Percentiles rank a stretch among this genome's conserved stretches.
Evolutionary conservation across 2,888 invertebrate species (phyloP).

Genomic region (Terebella lapidaria): DNA sequence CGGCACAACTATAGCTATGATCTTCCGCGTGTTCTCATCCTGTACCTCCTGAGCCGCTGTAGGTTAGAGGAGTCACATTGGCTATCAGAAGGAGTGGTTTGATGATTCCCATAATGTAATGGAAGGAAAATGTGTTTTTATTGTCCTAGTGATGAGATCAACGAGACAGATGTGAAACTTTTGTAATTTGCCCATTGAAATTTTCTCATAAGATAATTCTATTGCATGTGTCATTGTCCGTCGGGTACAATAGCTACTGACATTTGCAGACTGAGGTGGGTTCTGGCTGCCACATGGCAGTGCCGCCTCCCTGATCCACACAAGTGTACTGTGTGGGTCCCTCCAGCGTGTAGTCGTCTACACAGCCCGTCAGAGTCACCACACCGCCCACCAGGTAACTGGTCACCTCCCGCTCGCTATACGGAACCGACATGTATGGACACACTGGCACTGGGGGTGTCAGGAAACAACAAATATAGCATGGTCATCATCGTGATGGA

Average conservation of each 20-base stretch:
- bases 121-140: too few species aligned
- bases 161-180: too few species aligned
- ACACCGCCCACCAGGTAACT: conserved; percentile 10
- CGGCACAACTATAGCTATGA: conserved; percentile 11
- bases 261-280: conserved; percentile 4
- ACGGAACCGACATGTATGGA: conserved; percentile 2
- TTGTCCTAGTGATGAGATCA: too few species aligned
- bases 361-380: conserved; percentile 9
- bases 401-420: not conserved
- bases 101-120: too few species aligned
- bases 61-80: too few species aligned
- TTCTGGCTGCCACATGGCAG: not conserved
- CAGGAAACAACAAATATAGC: too few species aligned
- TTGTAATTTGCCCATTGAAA: too few species aligned
- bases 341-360: conserved; percentile 7
- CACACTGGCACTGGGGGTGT: conserved; percentile 8
- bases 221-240: too few species aligned
- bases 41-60: conserved; percentile 6
- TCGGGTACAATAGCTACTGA: too few species aligned
- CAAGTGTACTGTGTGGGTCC: conserved; percentile 4
- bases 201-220: too few species aligned
- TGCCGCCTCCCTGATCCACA: conserved; percentile 2
- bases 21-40: conserved; percentile 1
- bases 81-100: too few species aligned
- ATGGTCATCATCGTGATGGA: too few species aligned